A percentile compares a stretch with the other conserved stretches of the same genome.
Conservation (phyloP, 2,113 vertebrate species). For the Peromyscus leucopus region DNA sequence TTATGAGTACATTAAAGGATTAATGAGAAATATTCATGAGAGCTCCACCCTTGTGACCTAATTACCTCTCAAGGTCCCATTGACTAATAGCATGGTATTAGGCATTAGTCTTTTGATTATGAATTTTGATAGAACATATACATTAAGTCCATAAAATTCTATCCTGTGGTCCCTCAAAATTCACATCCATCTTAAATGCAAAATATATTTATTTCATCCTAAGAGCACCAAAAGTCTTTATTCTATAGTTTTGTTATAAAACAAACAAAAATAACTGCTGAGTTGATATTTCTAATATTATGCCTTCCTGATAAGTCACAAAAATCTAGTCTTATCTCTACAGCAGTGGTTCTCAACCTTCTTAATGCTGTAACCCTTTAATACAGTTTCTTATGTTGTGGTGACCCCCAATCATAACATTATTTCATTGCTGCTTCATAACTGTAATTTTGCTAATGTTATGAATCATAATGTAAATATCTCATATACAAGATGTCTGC, state of each 20-base stretch:
- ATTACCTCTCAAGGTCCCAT: background rate
- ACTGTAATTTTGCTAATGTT: background rate
- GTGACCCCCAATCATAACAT: background rate
- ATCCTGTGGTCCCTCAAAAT: background rate
- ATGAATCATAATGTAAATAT: background rate
- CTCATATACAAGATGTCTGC: background rate
- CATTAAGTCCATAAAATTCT: background rate
- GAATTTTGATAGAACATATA: background rate
- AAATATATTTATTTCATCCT: background rate
- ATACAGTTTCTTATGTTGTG: background rate
- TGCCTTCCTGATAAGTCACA: constrained; percentile 16
- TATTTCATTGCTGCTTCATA: background rate
- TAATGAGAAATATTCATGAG: background rate
- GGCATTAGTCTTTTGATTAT: background rate
- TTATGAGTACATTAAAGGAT: background rate
- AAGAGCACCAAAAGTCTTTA: background rate
- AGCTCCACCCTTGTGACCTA: too few species aligned
- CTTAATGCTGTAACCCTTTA: background rate
- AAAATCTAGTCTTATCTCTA: constrained; percentile 19
- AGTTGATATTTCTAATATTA: constrained; percentile 64
- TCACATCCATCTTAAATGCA: background rate
- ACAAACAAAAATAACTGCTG: constrained; percentile 57
- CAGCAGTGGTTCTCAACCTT: background rate
- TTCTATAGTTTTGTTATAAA: constrained; percentile 45
- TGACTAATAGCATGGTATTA: too few species aligned